Evolutionary conservation across 2,797 vertebrate species (phyloP).

Genomic region (Kryptopterus vitreolus): DNA sequence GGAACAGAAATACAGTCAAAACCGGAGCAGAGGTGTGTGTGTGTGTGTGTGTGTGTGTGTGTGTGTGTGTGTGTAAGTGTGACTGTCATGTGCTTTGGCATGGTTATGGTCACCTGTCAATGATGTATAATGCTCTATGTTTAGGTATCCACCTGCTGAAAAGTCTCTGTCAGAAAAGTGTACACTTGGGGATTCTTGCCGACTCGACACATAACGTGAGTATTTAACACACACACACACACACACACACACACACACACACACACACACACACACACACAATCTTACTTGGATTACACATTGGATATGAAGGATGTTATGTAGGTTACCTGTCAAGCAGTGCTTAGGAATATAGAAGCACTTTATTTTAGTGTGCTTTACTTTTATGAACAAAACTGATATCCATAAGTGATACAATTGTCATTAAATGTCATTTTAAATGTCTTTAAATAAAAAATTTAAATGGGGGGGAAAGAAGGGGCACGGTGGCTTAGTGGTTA

Average conservation of each 20-base stretch:
- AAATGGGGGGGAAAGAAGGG: no score
- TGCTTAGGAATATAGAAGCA: neutral
- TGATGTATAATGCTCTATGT: slow-evolving; percentile 13
- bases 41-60: neutral
- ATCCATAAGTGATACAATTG: neutral
- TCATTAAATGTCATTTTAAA: neutral
- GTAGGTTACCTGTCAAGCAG: neutral
- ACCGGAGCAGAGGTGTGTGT: slow-evolving; percentile 78
- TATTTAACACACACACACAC: slow-evolving; percentile 9
- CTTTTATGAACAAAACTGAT: neutral
- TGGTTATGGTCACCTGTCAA: neutral
- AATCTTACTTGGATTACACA: neutral
- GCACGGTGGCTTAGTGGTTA: no score
- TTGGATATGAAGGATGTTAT: neutral
- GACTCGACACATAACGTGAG: slow-evolving; percentile 72
- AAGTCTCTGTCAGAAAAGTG: slow-evolving; percentile 78
- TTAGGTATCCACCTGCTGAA: slow-evolving; percentile 78
- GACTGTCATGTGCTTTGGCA: neutral
- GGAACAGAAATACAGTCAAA: slow-evolving; percentile 85
- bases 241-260: no score
- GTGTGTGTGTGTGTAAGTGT: neutral
- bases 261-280: no score
- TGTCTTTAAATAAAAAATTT: neutral
- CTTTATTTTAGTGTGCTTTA: neutral
- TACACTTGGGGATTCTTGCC: slow-evolving; percentile 68